Evolutionary conservation across 2,113 vertebrate species (phyloP).

Genomic region (Rhynchomys soricoides): DNA sequence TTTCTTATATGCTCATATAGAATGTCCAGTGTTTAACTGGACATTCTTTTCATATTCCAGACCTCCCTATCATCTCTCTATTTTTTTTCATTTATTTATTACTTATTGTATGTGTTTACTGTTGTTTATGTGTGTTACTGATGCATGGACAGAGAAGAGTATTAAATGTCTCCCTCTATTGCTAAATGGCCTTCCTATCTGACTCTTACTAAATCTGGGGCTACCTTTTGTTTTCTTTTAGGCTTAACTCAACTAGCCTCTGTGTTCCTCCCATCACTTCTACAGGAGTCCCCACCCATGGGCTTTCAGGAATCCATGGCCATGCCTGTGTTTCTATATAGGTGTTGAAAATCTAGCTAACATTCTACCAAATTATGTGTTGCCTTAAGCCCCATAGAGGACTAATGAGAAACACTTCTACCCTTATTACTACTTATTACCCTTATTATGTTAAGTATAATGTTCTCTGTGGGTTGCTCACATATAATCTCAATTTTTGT

Average conservation of each 20-base stretch:
- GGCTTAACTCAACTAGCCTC: background rate
- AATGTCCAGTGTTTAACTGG: background rate
- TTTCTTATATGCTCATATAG: background rate
- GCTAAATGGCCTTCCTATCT: background rate
- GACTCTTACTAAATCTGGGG: background rate
- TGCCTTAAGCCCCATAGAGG: no score
- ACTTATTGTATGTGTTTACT: background rate
- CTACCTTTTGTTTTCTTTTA: background rate
- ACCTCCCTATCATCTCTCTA: background rate
- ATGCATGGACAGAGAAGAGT: background rate
- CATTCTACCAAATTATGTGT: background rate
- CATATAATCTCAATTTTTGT: background rate
- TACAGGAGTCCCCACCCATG: background rate
- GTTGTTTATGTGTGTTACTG: background rate
- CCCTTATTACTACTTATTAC: background rate
- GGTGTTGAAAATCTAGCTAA: background rate
- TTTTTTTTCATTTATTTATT: background rate
- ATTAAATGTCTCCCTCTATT: background rate
- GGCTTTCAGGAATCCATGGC: background rate
- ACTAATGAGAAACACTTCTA: background rate
- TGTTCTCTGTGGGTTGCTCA: background rate
- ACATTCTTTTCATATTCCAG: background rate
- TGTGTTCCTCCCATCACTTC: background rate
- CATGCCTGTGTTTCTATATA: background rate
- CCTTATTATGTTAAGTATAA: background rate